Percentiles rank a stretch among this genome's conserved stretches.
These are phyloP conservation scores for Rhodophaea formosa DNA, from an alignment of 2,888 invertebrate genomes.

Conservation along the genomic window DNA sequence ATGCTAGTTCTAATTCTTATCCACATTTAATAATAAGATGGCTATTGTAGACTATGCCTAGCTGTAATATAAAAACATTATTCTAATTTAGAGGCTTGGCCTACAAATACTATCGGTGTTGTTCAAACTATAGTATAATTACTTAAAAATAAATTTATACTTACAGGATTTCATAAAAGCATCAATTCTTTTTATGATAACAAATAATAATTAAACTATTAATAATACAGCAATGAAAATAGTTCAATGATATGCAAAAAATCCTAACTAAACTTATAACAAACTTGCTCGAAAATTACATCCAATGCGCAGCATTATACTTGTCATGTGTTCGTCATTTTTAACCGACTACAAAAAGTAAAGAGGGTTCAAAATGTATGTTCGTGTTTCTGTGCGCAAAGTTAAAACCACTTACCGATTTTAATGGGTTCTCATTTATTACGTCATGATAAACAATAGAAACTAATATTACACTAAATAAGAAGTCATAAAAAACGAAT, in stretches of 20 bases:
- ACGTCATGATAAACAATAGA: no score
- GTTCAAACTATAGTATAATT: slow-evolving; percentile 23
- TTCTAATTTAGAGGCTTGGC: slow-evolving; percentile 11
- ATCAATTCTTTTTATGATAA: slow-evolving; percentile 23
- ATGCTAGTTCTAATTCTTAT: no score
- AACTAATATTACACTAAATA: no score
- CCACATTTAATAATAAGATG: no score
- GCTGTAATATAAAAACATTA: not conserved
- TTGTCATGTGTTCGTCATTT: slow-evolving; percentile 17
- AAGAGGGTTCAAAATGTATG: not conserved
- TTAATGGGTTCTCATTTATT: no score
- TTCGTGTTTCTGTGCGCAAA: not conserved
- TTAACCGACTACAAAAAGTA: not conserved
- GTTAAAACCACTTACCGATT: no score
- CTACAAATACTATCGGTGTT: slow-evolving; percentile 6
- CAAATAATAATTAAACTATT: slow-evolving; percentile 32
- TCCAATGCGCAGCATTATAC: slow-evolving; percentile 21
- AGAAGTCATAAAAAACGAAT: no score
- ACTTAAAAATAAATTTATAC: slow-evolving; percentile 24
- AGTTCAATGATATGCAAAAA: slow-evolving; percentile 48
- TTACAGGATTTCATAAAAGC: slow-evolving; percentile 25
- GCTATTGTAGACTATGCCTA: no score
- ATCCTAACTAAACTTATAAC: slow-evolving; percentile 27
- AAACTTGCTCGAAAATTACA: slow-evolving; percentile 27
- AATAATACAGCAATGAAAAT: slow-evolving; percentile 40